Evolutionary conservation across 23 tunicate species (phyloP), one percentile per base, ranked within the genome.

Genomic region (Phallusia fumigata): DNA sequence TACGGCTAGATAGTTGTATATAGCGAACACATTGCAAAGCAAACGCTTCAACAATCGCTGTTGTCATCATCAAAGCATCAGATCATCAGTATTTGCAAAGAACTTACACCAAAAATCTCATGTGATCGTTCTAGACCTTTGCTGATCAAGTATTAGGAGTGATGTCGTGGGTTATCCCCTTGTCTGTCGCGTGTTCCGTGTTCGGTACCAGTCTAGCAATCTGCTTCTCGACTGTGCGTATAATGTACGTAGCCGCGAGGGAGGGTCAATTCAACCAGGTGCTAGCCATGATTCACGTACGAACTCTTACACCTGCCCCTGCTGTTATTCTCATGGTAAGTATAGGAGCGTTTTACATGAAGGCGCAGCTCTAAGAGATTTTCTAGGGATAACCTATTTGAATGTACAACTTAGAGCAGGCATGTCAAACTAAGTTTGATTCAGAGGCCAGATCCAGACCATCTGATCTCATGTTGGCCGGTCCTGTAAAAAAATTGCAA

Each of bases 121-220:
- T n/a, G n/a, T 13, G 51, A 40, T n/a, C 18, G 51, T 79, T 79
- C 6, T 73, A 94, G 98, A 82, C 76, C 30, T 89, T 89, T 78
- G 98, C 88, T 13, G 76, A 53, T 0, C 58, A 32, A 13, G 91
- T 89, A 19, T 50, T 95, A 30, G 95, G 93, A 21, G 88, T 87
- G 13, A 64, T 91, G 88, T 82, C 76, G 21, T 90, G 89, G 96
- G 51, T 88, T 0, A 91, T 96, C 40, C 96, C 99, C 30, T 13
- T 96, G 15, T 78, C 92, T 2, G 99, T 96, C 12, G 80, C 89
- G 2, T 84, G 87, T 35, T 96, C 99, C 11, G 99, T 96, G 75
- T 86, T 96, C 65, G 99, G 99, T 0, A 89, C 99, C 36, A 88
- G 99, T 81, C 35, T 96, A 2, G 96, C 92, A 6, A 88, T 96